Conservation (phyloP, 2,113 vertebrate species). For the Bubo blakistoni region DNA sequence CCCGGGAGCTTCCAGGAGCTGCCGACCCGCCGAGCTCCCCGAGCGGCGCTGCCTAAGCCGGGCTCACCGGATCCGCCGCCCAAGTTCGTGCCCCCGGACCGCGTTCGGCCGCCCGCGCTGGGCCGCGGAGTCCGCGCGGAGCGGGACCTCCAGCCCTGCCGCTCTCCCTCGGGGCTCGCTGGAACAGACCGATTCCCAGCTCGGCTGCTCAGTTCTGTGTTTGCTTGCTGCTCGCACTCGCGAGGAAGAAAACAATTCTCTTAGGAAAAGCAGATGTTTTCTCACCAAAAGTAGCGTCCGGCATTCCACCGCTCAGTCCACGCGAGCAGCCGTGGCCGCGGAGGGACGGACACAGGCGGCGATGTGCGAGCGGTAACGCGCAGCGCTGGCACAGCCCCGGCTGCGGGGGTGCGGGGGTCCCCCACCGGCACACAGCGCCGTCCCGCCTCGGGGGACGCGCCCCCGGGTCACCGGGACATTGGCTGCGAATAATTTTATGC, state of each 20-base stretch:
- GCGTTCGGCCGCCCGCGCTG: neutral
- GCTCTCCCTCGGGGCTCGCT: neutral
- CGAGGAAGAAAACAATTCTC: no score
- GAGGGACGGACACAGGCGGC: rapidly evolving
- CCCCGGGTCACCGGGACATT: rapidly evolving
- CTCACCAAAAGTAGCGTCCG: neutral
- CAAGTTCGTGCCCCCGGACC: neutral
- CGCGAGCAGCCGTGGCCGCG: neutral
- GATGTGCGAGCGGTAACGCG: no score
- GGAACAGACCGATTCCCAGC: neutral
- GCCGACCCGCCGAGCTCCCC: neutral
- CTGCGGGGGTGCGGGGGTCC: no score
- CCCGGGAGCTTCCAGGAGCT: neutral
- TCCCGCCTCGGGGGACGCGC: rapidly evolving
- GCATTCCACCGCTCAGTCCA: neutral
- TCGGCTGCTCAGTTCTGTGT: no score
- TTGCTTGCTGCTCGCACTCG: neutral
- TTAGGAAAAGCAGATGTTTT: neutral
- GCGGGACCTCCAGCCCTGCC: neutral
- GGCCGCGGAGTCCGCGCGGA: neutral
- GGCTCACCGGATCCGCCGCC: neutral
- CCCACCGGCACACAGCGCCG: neutral
- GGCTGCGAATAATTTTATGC: rapidly evolving
- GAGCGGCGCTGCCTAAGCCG: no score
- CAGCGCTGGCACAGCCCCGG: no score